Conservation (phyloP, 2,113 vertebrate species). For the Pseudolaguvia tuberculata region DNA sequence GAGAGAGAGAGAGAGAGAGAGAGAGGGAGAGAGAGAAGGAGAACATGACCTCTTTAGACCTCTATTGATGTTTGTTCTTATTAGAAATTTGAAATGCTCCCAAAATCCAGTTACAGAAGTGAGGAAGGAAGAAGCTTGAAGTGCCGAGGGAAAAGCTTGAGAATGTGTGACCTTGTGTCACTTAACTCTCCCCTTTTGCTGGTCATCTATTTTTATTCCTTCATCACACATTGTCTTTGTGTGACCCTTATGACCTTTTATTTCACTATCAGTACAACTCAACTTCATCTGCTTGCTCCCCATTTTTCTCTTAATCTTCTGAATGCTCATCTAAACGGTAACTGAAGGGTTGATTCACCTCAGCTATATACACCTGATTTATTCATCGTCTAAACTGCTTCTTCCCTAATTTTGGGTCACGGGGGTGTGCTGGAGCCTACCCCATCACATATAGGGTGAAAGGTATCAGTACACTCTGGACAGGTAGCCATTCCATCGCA, state of each 20-base stretch:
- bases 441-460: no score
- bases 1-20: slow-evolving; percentile 26
- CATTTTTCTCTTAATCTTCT: not conserved
- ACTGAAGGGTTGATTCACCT: not conserved
- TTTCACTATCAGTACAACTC: not conserved
- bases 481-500: no score
- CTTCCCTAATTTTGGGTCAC: no score
- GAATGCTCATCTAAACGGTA: not conserved
- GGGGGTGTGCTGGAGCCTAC: no score
- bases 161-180: slow-evolving; percentile 26
- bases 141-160: not conserved
- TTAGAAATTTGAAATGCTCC: slow-evolving; percentile 39
- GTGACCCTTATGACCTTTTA: slow-evolving; percentile 11
- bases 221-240: slow-evolving; percentile 6
- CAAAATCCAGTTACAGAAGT: slow-evolving; percentile 37
- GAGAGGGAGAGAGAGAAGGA: slow-evolving; percentile 15
- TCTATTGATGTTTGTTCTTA: slow-evolving; percentile 30
- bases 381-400: no score
- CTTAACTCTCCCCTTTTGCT: not conserved
- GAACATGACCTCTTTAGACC: slow-evolving; percentile 3
- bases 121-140: slow-evolving; percentile 21
- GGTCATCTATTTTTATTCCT: not conserved
- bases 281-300: not conserved
- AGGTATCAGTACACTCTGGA: no score
- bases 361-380: not conserved